A percentile compares a stretch with the other conserved stretches of the same genome.
These are phyloP conservation scores for Heliconius eleuchia DNA, from an alignment of 1,140 invertebrate genomes.

Conservation along the genomic window DNA sequence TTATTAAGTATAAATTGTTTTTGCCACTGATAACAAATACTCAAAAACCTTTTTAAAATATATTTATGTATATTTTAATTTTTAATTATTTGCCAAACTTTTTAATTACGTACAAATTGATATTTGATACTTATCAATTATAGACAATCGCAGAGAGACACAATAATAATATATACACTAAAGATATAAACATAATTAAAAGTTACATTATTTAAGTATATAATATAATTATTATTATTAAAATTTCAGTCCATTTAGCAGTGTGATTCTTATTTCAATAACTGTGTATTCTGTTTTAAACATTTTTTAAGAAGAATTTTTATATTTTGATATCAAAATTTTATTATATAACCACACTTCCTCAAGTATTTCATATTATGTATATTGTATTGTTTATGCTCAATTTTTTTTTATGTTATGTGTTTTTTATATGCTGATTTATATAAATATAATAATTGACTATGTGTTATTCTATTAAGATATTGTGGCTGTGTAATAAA, in stretches of 20 bases:
- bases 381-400: not conserved
- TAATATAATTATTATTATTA: no score
- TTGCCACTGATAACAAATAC: not conserved
- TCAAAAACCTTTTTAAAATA: not conserved
- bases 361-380: not conserved
- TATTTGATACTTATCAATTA: no score
- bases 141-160: no score
- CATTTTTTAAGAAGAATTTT: not conserved
- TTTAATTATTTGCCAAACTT: no score
- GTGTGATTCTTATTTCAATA: no score
- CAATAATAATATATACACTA: no score
- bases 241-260: no score
- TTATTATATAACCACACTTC: not conserved
- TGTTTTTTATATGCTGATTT: conserved; percentile 16
- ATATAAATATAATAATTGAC: conserved; percentile 5
- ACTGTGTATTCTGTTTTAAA: not conserved
- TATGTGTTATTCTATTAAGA: conserved; percentile 33
- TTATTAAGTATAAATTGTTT: not conserved
- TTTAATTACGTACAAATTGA: no score
- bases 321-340: not conserved
- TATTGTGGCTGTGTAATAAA: conserved; percentile 43
- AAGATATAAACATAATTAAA: no score
- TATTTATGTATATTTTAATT: no score
- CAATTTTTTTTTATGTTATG: not conserved
- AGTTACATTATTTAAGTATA: no score